Base-by-base conservation (phyloP, 2,888 invertebrate species). In the Dasysyrphus tricinctus region DNA sequence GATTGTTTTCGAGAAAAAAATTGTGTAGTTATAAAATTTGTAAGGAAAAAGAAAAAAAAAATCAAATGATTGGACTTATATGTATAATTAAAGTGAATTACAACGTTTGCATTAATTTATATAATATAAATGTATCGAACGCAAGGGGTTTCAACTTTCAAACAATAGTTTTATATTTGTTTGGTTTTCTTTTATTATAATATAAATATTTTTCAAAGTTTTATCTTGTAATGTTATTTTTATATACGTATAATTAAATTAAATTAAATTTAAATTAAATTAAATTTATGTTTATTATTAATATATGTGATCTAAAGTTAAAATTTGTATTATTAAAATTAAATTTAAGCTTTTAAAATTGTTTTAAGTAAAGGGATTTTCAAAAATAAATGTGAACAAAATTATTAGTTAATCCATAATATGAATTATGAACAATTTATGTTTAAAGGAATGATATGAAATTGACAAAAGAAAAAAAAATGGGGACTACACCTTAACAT, bases 71-170 rank as follows among this genome's bases (percentile, higher is more conserved):
- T 42, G 47, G 70, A 59, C 67, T 34, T 57, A 61, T 32, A 5
- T 57, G 54, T 32, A 5, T 47, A 29, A 49, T 57, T 16, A 47
- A 54, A 54, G 9, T 72, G 49, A 69, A 32, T 44, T 16, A 72
- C 39, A 39, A 39, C n/a, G 34, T 80, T 84, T 67, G 72, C 65
- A 84, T 80, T 84, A 47, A 12, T 16, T 7, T 39, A 65, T 32
- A 32, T 8, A 16, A 19, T 37, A 16, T 16, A 5, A 39, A 63
- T 74, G 69, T 85, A 57, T 73, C 56, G 77, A 80, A 74, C 65
- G 73, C 80, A 80, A 85, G 85, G 85, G 85, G 80, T 85, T 85
- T 85, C 85, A 85, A 81, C 63, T 51, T 84, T 56, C 2, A 57
- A 69, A 24, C 44, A 65, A 65, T 84, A 63, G 8, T 78, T 80